These are phyloP conservation scores for Ormyrus nitidulus DNA, from an alignment of 2,888 invertebrate species.

Conservation along the genomic window DNA sequence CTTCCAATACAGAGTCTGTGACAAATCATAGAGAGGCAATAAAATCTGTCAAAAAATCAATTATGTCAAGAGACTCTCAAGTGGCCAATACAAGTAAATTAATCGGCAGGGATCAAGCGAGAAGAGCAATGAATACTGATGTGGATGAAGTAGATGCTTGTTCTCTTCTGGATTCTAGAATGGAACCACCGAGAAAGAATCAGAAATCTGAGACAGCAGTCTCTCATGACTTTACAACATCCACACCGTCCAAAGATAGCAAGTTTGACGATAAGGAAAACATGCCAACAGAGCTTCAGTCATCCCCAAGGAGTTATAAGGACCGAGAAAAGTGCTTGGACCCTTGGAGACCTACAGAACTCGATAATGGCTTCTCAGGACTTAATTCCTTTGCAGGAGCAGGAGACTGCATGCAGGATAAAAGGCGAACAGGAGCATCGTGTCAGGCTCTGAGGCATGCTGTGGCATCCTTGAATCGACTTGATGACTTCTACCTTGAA, in stretches of 20 bases:
- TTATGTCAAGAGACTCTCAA: constrained; percentile 52
- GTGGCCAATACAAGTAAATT: constrained; percentile 49
- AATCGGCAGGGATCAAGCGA: constrained; percentile 54
- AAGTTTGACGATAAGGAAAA: constrained; percentile 59
- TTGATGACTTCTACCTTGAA: constrained; percentile 95
- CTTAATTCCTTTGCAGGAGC: constrained; percentile 59
- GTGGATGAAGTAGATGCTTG: constrained; percentile 52
- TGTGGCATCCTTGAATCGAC: constrained; percentile 91
- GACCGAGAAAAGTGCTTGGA: constrained; percentile 72
- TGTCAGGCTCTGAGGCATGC: constrained; percentile 94
- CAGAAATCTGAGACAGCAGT: constrained; percentile 31
- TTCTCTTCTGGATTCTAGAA: constrained; percentile 54
- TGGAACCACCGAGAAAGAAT: constrained; percentile 47
- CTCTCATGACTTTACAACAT: constrained; percentile 58
- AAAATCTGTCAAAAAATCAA: constrained; percentile 55
- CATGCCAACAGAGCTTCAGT: constrained; percentile 71
- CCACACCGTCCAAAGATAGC: constrained; percentile 62
- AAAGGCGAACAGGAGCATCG: constrained; percentile 82
- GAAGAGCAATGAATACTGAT: constrained; percentile 46
- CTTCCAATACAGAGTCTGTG: constrained; percentile 28
- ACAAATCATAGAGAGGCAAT: constrained; percentile 32
- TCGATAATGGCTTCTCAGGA: constrained; percentile 63
- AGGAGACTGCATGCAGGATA: constrained; percentile 66
- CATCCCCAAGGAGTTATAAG: constrained; percentile 69
- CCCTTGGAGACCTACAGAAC: constrained; percentile 72